Conservation (phyloP, 2,888 invertebrate species). For the Drosophila buzzatii region DNA sequence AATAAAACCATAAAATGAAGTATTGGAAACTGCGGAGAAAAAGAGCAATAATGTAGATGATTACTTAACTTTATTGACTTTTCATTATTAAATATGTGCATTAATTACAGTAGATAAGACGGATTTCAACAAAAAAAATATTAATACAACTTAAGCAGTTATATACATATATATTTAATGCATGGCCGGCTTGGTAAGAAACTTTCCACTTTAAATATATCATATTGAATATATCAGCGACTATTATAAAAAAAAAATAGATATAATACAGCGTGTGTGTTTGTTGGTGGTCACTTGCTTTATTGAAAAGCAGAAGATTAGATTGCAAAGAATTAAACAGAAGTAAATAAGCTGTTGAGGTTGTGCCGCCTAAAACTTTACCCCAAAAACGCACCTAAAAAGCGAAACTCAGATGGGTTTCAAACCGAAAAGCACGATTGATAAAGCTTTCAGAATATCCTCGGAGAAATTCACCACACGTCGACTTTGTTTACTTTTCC, state of each 20-base stretch:
- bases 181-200: background rate
- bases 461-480: slow-evolving; percentile 35
- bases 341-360: background rate
- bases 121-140: background rate
- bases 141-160: background rate
- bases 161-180: background rate
- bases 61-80: background rate
- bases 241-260: background rate
- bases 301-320: slow-evolving; percentile 12
- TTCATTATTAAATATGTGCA: background rate
- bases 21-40: background rate
- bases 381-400: background rate
- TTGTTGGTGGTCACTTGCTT: background rate
- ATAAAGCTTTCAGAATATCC: slow-evolving; percentile 52
- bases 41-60: background rate
- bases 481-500: slow-evolving; percentile 67
- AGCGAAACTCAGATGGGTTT: slow-evolving; percentile 26
- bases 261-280: background rate
- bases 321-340: slow-evolving; percentile 3
- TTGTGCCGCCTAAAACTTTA: background rate
- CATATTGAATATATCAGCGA: background rate
- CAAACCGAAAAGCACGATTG: slow-evolving; percentile 37
- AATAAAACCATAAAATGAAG: background rate
- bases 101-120: background rate
- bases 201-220: background rate